Evolutionary conservation across 2,797 vertebrate species (phyloP), one percentile per base, ranked within the genome.

Genomic region (Fratercula arctica): DNA sequence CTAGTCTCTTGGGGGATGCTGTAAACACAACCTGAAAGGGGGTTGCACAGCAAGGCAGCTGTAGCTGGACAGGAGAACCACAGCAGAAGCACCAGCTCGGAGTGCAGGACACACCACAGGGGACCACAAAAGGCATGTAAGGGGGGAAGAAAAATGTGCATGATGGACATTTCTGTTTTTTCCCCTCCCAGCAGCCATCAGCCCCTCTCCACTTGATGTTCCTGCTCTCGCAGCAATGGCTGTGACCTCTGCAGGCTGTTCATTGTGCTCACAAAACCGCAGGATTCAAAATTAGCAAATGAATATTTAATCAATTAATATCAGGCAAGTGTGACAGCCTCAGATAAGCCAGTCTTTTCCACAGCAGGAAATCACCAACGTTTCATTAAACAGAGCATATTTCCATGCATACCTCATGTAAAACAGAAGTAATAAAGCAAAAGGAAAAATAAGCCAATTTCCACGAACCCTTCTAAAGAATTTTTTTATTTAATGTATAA

Each of bases 231-330:
- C 50, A 88, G 85, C 67, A 41, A 6, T 1, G 25, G 23, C 76
- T 76, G 76, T 94, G 95, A 91, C 93, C 93, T 90, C 95, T 87
- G 57, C 77, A 81, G 69, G 59, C 85, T 95, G 66, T 5, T 90
- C 83, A 9, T 6, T 29, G 51, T 56, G 80, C 76, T 88, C 91
- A 73, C 70, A 89, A 46, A 91, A 48, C 51, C 83, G 56, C 1
- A 18, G 76, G 87, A 77, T 56, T 76, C 11, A 6, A 85, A 95
- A 95, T 93, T 77, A 93, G 77, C 46, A 80, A 90, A 93, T 91
- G 80, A 95, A 95, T 92, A 92, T 95, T 93, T 91, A 91, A 92
- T 96, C 93, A 96, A 96, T 93, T 95, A 95, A 91, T 93, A 96
- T 91, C 92, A 93, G 78, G 86, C 92, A 89, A 92, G 64, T 87